These are phyloP conservation scores for Todus mexicanus DNA, from an alignment of 2,797 vertebrate species.

Conservation along the genomic window DNA sequence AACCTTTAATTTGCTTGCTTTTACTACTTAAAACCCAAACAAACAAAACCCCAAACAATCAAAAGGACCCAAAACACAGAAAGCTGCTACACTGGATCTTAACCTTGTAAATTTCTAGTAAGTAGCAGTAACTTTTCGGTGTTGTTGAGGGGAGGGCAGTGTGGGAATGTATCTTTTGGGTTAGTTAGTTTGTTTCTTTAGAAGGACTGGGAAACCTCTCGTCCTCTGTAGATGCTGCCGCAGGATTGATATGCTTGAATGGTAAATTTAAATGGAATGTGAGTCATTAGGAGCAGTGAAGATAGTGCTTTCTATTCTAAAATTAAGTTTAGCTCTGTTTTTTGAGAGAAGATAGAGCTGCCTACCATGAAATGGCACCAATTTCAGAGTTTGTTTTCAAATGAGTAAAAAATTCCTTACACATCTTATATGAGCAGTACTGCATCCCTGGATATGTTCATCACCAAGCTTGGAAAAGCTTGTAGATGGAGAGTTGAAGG, in stretches of 20 bases:
- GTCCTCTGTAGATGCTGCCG: not conserved
- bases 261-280: not conserved
- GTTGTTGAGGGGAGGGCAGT: not conserved
- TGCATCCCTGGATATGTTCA: not conserved
- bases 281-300: not conserved
- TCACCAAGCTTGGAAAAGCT: not conserved
- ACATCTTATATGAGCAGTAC: not conserved
- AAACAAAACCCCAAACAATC: not conserved
- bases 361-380: not conserved
- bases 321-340: not conserved
- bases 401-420: not conserved
- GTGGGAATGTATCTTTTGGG: not conserved
- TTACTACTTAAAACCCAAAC: not conserved
- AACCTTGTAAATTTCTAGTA: not conserved
- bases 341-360: not conserved
- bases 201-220: not conserved
- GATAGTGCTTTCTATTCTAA: not conserved
- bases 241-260: not conserved
- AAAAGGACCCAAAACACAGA: not conserved
- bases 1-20: not conserved
- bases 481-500: not conserved
- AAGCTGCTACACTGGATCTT: not conserved
- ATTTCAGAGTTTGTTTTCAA: not conserved
- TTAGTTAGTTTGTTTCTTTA: not conserved
- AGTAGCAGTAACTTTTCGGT: not conserved